Percentiles rank a stretch among this genome's conserved stretches.
These are phyloP conservation scores for Mus musculus DNA, from an alignment of 2,113 vertebrate species.

Conservation along the genomic window GRCm39 chr10:10864001-10864500, in stretches of 20 bases:
- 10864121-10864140: background rate
- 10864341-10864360: background rate
- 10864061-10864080: background rate
- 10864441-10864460: background rate
- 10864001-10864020: background rate
- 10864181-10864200: background rate
- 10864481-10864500: background rate
- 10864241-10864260: too few relatives aligned
- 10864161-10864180: background rate
- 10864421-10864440: background rate
- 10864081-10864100: background rate
- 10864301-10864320: background rate
- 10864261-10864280: background rate
- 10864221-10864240: background rate
- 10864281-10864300: background rate
- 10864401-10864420: background rate
- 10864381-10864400: background rate
- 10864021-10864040: background rate
- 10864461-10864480: constrained; percentile 28
- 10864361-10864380: background rate
- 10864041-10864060: background rate
- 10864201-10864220: background rate
- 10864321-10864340: background rate
- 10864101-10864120: background rate
- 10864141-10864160: background rate